Base-by-base conservation (phyloP, 2,113 vertebrate genomes). In the Ophthalmotilapia sp. region DNA sequence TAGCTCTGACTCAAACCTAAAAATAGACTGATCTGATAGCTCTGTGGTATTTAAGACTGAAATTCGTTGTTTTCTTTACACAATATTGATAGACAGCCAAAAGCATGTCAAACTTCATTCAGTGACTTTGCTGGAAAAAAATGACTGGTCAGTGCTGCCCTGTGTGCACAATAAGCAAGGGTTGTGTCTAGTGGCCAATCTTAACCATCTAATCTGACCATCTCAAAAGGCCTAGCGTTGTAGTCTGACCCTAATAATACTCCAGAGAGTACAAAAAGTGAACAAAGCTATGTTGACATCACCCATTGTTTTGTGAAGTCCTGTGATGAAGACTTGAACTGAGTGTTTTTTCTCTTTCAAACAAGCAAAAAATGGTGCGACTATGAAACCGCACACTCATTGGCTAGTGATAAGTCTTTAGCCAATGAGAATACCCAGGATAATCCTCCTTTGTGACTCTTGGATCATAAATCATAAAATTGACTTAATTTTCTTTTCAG, bases 1-100 rank as follows among this genome's bases (percentile, higher is more conserved):
- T 21, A 54, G 26, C 83, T 55, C 62, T 12, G 55, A 51, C 73
- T 77, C 73, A 77, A 31, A 77, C 73, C 45, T 77, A 77, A 77
- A 77, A 49, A 51, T 77, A 77, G 45, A 51, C 10, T 31, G 42
- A 75, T 19, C 23, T 49, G 14, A 75, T 13, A 33, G 15, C 26
- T 6, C 45, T 77, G 42, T 77, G 26, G 3, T 45, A 2, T 73
- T 77, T 2, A 31, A 77, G 1, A 11, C 15, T n/a, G 45, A 17
- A 31, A 51, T 77, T 13, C 6, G 1, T 51, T 29, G 26, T 77
- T 77, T 5, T 77, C 3, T 7, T 2, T 13, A 49, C 3, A 17
- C 15, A 1, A 10, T 31, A 31, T 13, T 31, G 45, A n/a, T 5
- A 49, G 6, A 31, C 9, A 77, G 6, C 2, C 45, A 1, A 77